Conservation (phyloP, 2,797 vertebrate species). For the Acanthis flammea region DNA sequence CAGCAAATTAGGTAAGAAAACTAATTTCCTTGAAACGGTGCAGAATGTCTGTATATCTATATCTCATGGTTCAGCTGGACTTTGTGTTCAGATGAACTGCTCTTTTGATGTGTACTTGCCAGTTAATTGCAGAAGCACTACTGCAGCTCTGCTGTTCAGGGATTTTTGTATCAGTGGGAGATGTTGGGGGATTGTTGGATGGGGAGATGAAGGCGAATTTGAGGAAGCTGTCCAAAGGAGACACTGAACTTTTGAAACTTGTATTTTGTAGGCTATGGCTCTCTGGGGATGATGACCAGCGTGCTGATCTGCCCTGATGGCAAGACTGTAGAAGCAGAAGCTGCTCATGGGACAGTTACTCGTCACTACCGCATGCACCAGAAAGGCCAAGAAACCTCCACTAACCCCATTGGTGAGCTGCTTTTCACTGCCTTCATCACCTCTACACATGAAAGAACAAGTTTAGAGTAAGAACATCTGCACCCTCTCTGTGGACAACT, state of each 20-base stretch:
- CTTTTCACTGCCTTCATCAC: not conserved
- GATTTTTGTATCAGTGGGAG: not conserved
- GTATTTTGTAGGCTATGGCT: constrained; percentile 88
- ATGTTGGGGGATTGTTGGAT: not conserved
- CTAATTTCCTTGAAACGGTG: not conserved
- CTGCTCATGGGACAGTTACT: constrained; percentile 95
- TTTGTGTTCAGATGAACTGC: not conserved
- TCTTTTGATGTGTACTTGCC: not conserved
- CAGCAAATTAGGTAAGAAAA: not conserved
- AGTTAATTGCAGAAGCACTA: not conserved
- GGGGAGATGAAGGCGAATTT: not conserved
- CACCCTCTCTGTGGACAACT: not conserved
- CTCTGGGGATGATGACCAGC: constrained; percentile 98
- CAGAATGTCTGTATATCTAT: not conserved
- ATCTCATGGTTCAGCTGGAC: not conserved
- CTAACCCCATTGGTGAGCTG: constrained; percentile 92
- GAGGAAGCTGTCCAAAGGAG: not conserved
- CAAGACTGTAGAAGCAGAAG: constrained; percentile 94
- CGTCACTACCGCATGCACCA: constrained; percentile 95
- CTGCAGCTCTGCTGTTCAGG: not conserved
- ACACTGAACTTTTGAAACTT: not conserved
- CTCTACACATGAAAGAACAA: not conserved
- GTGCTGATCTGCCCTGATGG: constrained; percentile 96
- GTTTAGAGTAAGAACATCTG: not conserved
- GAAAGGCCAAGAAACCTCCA: constrained; percentile 97